Percentiles rank a stretch among this genome's conserved stretches.
These are phyloP conservation scores for Automeris io DNA, from an alignment of 2,888 invertebrate species.

Conservation along the genomic window DNA sequence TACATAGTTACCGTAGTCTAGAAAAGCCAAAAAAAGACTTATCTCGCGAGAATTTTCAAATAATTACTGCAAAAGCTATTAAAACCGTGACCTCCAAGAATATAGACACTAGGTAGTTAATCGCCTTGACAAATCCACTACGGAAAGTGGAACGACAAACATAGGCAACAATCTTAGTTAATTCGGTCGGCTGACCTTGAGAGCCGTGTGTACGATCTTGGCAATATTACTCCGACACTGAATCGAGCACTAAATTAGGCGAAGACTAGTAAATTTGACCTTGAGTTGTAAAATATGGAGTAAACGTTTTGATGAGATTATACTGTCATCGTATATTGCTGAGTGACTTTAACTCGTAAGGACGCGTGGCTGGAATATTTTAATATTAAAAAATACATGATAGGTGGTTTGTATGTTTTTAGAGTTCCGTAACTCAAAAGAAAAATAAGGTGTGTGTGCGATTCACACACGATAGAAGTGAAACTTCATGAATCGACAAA, in stretches of 20 bases:
- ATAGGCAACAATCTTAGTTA: conserved; percentile 1
- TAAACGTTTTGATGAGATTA: conserved; percentile 23
- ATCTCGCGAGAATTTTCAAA: too few species aligned
- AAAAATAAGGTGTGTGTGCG: too few species aligned
- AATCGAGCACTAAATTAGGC: conserved; percentile 29
- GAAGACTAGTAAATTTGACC: conserved; percentile 32
- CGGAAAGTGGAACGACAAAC: not conserved
- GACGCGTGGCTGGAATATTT: conserved; percentile 27
- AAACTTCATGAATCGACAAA: too few species aligned
- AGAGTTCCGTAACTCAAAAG: too few species aligned
- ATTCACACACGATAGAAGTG: too few species aligned
- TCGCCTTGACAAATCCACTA: not conserved
- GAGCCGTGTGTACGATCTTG: conserved; percentile 14
- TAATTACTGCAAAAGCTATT: too few species aligned
- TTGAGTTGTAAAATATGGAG: conserved; percentile 21
- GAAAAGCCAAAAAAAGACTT: too few species aligned
- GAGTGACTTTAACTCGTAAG: conserved; percentile 18
- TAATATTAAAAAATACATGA: conserved; percentile 21
- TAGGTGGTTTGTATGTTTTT: not conserved
- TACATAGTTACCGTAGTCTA: too few species aligned
- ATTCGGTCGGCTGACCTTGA: conserved; percentile 9
- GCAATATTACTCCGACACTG: conserved; percentile 5
- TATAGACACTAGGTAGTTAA: not conserved
- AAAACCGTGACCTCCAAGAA: not conserved
- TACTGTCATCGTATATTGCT: conserved; percentile 29